Base-by-base conservation (phyloP, 2,888 invertebrate genomes). In the Tinea pellionella region DNA sequence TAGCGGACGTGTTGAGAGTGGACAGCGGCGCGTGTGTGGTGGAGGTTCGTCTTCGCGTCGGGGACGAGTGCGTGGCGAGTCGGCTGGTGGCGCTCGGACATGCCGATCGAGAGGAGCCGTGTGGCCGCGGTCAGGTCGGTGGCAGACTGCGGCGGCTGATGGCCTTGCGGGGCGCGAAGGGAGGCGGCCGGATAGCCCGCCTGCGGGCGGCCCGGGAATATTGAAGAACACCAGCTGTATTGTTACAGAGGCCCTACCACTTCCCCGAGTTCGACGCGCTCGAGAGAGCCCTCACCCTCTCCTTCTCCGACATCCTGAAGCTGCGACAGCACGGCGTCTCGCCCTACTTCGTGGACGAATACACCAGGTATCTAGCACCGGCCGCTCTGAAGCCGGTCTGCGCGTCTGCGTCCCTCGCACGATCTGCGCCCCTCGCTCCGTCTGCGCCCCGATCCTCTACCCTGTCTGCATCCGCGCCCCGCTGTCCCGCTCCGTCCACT, bases 201-300 rank as follows among this genome's bases (percentile, higher is more conserved):
- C 42, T 42, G 7, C 42, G 42, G 7, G 42, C 42, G 13, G 4
- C 15, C 2, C 2, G 7, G 4, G 42, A n/a, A 15, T 15, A 42
- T 4, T 13, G 42, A n/a, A 42, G 15, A 42, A 15, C 24, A 6
- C 24, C 24, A 2, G 2, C 3, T 24, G 24, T 24, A 24, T 24
- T 19, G 18, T 80, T 78, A 73, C 83, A 80, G 83, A 69, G 72
- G 67, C 66, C 70, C 69, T 80, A 79, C 78, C 80, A 89, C 72
- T 83, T 73, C 71, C 89, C 89, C 69, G 74, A 77, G 65, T 89
- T 89, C 78, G 72, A 69, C 63, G 89, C 88, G 76, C 76, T 90
- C 63, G 89, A 89, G 80, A 63, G 59, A 67, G 89, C 85, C 65
- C 77, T 63, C 66, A 77, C 85, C 72, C 85, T 79, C 73, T 79